A percentile compares a stretch with the other conserved stretches of the same genome.
These are phyloP conservation scores for Leucania comma DNA, from an alignment of 2,888 invertebrate species.

Conservation along the genomic window DNA sequence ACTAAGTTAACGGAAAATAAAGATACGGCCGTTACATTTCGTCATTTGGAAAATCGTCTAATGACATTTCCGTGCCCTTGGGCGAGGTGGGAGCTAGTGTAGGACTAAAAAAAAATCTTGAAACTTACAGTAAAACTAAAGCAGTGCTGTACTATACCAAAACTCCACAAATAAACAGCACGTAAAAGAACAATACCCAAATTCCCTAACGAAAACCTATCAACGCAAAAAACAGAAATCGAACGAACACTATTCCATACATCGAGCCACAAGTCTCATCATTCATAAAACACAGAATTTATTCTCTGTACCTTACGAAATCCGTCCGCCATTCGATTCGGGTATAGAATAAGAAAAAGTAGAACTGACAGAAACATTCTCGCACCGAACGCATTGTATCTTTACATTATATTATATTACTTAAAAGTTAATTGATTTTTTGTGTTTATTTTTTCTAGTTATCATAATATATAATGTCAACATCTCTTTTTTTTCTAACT, in stretches of 20 bases:
- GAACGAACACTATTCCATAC: conserved; percentile 21
- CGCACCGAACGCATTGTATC: background rate
- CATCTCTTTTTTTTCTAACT: no score
- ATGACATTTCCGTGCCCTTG: no score
- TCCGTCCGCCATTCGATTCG: conserved; percentile 49
- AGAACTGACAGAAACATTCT: conserved; percentile 28
- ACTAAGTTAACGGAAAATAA: no score
- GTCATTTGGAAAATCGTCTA: no score
- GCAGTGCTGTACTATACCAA: background rate
- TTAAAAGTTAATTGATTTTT: no score
- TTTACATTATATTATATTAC: no score
- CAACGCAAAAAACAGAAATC: conserved; percentile 17
- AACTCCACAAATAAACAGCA: background rate
- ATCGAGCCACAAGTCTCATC: conserved; percentile 34
- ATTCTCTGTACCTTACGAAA: conserved; percentile 58
- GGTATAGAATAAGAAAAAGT: background rate
- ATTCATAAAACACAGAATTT: conserved; percentile 63
- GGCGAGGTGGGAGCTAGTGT: no score
- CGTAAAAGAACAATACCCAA: background rate
- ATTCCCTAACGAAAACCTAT: conserved; percentile 18
- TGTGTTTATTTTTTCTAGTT: no score
- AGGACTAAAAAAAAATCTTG: no score
- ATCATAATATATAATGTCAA: no score
- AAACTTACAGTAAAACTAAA: background rate
- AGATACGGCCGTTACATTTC: no score